Conservation (phyloP, 2,113 vertebrate genomes). For the Nanorana parkeri region DNA sequence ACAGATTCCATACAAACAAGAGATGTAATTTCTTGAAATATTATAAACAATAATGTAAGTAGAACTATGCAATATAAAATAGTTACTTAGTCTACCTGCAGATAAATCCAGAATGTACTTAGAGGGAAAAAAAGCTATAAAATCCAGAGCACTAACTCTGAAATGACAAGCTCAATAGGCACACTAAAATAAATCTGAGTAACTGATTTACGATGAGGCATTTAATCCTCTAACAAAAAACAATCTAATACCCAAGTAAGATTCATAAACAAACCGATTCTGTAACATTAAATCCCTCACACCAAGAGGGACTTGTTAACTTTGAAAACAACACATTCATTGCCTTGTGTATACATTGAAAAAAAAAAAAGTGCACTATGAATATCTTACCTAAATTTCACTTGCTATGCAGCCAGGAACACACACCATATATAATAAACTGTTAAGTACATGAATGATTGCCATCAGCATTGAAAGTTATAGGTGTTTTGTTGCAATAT, state of each 20-base stretch:
- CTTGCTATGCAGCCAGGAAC: background rate
- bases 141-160: background rate
- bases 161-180: slow-evolving; percentile 28
- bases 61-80: too few species aligned
- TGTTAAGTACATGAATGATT: background rate
- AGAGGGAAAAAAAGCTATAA: slow-evolving; percentile 1
- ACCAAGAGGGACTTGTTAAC: slow-evolving; percentile 44
- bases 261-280: slow-evolving; percentile 50
- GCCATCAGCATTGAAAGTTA: background rate
- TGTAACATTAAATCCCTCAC: slow-evolving; percentile 28
- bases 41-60: too few species aligned
- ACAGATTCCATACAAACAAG: too few species aligned
- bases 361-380: slow-evolving; percentile 8
- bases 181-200: slow-evolving; percentile 17
- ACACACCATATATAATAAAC: background rate
- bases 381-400: background rate
- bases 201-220: slow-evolving; percentile 37
- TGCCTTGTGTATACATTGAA: background rate
- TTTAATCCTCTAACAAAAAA: slow-evolving; percentile 46
- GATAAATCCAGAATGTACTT: too few species aligned
- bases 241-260: slow-evolving; percentile 42
- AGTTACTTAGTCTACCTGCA: too few species aligned
- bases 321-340: slow-evolving; percentile 26
- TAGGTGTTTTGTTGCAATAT: background rate
- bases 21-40: too few species aligned